Percentiles rank a stretch among this genome's conserved stretches.
phyloP scores from a whole-genome alignment of 2,888 invertebrate genomes.

The Lissocephala sabroskyi region DNA sequence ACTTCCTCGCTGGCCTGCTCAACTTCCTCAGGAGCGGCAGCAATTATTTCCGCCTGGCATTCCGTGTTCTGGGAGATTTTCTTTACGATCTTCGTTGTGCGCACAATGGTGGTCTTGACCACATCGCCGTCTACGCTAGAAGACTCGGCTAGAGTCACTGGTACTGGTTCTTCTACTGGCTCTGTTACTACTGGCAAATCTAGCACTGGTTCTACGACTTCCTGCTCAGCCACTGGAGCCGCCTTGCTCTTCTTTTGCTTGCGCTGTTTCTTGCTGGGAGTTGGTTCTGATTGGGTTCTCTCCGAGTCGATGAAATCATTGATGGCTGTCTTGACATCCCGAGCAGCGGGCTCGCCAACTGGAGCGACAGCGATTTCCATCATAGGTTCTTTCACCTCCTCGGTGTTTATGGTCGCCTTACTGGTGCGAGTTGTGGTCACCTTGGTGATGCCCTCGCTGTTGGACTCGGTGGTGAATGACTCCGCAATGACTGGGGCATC shows the following conservation, averaged over 20 bases:
- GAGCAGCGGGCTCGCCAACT: background rate
- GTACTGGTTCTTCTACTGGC: too few species aligned
- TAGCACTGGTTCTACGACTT: too few species aligned
- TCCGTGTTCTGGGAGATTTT: conserved; percentile 56
- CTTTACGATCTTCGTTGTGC: conserved; percentile 65
- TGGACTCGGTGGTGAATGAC: conserved; percentile 48
- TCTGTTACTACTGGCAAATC: too few species aligned
- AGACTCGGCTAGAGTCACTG: background rate
- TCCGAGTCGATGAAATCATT: conserved; percentile 39
- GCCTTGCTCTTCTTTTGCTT: conserved; percentile 3
- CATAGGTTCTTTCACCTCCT: too few species aligned
- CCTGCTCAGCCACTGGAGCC: background rate
- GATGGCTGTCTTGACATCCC: background rate
- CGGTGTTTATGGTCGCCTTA: conserved; percentile 33
- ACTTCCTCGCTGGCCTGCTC: background rate
- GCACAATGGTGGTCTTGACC: conserved; percentile 59
- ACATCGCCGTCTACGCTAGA: conserved; percentile 39
- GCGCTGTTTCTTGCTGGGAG: conserved; percentile 15
- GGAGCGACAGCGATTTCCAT: background rate
- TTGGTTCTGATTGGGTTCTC: conserved; percentile 11
- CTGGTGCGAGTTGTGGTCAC: conserved; percentile 46
- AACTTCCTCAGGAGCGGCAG: conserved; percentile 2
- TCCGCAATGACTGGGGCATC: conserved; percentile 43
- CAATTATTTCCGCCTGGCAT: conserved; percentile 17
- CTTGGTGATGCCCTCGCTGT: conserved; percentile 45